Conservation (phyloP, 2,797 vertebrate genomes). For the Anolis apletophallus region DNA sequence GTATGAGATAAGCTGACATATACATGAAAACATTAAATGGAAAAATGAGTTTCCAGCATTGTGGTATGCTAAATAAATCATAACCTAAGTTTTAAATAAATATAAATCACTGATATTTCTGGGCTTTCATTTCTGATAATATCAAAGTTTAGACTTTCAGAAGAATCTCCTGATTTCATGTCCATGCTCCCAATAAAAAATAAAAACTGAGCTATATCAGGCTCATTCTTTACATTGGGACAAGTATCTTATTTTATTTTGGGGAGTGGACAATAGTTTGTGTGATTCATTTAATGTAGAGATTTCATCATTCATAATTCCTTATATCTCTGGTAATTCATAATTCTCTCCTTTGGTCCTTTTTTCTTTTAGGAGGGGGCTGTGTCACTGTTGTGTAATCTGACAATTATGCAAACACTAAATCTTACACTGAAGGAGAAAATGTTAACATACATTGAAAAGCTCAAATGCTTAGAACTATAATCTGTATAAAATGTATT, state of each 20-base stretch:
- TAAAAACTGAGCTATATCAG: background rate
- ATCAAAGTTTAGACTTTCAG: background rate
- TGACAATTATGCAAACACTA: slow-evolving; percentile 81
- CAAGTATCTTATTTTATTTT: background rate
- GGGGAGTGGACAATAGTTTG: background rate
- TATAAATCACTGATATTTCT: background rate
- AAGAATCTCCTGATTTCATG: background rate
- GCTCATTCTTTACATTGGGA: background rate
- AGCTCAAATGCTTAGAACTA: slow-evolving; percentile 78
- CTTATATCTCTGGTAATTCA: slow-evolving; percentile 59
- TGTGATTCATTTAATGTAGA: background rate
- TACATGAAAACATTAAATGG: too few relatives aligned
- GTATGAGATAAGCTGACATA: too few relatives aligned
- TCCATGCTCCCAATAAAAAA: background rate
- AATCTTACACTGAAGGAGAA: slow-evolving; percentile 81
- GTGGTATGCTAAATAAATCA: background rate
- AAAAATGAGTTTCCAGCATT: background rate
- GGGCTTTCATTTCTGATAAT: background rate
- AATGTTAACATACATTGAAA: slow-evolving; percentile 82
- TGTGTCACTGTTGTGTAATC: slow-evolving; percentile 81
- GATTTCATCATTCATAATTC: slow-evolving; percentile 20
- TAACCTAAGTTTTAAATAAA: background rate
- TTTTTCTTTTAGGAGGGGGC: slow-evolving; percentile 60
- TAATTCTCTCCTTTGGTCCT: slow-evolving; percentile 70
- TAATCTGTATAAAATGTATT: slow-evolving; percentile 85